Evolutionary conservation across 92 coral and sea anemone genomes (phyloP).

Genomic region (Parazoanthus atlanticus): DNA sequence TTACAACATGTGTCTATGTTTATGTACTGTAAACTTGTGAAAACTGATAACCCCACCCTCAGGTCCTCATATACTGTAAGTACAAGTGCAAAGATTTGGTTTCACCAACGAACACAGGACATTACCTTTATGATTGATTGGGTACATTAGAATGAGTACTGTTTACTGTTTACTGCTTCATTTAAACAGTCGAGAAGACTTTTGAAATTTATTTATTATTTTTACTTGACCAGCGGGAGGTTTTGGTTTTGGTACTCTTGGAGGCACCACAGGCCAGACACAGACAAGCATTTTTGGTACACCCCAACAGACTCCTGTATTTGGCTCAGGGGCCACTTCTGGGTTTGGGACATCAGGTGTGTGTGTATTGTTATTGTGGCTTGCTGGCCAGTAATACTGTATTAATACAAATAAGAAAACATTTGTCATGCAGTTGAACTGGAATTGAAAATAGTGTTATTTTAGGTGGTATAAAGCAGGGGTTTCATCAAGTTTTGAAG

Average conservation of each 20-base stretch:
- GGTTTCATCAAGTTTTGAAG: too few species aligned
- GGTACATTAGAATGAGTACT: neutral
- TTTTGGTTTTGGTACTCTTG: slow-evolving; percentile 29
- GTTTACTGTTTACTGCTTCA: neutral
- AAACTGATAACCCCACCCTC: too few species aligned
- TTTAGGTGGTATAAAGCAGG: too few species aligned
- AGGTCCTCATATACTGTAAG: too few species aligned
- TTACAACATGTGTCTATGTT: too few species aligned
- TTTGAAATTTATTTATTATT: neutral
- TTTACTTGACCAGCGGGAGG: neutral
- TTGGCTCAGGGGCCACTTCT: slow-evolving; percentile 24
- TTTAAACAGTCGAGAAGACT: too few species aligned
- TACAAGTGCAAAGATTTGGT: too few species aligned
- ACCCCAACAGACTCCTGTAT: slow-evolving; percentile 27
- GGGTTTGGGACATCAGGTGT: slow-evolving; percentile 44
- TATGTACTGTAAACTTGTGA: too few species aligned
- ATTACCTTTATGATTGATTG: neutral
- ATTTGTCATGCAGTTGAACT: neutral
- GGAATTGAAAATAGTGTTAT: neutral
- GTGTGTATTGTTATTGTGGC: neutral
- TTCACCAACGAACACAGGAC: too few species aligned
- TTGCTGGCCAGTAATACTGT: neutral
- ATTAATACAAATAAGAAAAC: too few species aligned
- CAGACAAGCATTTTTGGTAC: slow-evolving; percentile 38
- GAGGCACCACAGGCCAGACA: neutral